Percentiles rank a stretch among this genome's conserved stretches.
These are phyloP conservation scores for Apotomis turbidana DNA, from an alignment of 2,888 invertebrate species.

Conservation along the genomic window DNA sequence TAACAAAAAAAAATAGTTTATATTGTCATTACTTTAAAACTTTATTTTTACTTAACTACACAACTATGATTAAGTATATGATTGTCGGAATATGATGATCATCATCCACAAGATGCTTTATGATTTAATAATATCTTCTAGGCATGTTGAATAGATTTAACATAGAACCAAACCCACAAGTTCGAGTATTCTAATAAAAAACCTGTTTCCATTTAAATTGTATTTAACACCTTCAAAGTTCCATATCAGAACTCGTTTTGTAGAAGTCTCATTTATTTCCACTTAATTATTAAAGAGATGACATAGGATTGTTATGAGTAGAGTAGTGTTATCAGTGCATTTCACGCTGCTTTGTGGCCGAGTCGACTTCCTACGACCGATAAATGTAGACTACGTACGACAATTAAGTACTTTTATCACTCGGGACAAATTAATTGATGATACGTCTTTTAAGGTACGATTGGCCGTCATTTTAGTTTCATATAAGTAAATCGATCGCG, in stretches of 20 bases:
- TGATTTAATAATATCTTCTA: background rate
- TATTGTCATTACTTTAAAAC: too few relatives aligned
- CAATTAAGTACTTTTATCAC: background rate
- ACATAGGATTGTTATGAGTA: background rate
- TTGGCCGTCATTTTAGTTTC: background rate
- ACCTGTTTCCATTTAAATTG: conserved; percentile 10
- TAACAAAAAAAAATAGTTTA: too few relatives aligned
- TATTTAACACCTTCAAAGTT: conserved; percentile 1
- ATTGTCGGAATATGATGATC: background rate
- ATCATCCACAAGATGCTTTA: background rate
- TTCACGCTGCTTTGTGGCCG: conserved; percentile 9
- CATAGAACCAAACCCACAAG: background rate
- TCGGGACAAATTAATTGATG: background rate
- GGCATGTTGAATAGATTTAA: background rate
- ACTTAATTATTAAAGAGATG: background rate
- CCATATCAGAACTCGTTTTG: background rate
- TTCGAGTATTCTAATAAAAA: background rate
- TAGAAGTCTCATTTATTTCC: background rate
- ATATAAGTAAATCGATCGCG: background rate
- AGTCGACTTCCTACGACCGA: conserved; percentile 6
- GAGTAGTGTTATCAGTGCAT: conserved; percentile 24
- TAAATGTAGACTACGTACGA: background rate
- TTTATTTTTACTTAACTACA: too few relatives aligned
- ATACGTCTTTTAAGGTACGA: background rate
- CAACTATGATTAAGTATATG: too few relatives aligned